Evolutionary conservation across 2,797 vertebrate genomes (phyloP).

Genomic region (Leptodactylus fallax): DNA sequence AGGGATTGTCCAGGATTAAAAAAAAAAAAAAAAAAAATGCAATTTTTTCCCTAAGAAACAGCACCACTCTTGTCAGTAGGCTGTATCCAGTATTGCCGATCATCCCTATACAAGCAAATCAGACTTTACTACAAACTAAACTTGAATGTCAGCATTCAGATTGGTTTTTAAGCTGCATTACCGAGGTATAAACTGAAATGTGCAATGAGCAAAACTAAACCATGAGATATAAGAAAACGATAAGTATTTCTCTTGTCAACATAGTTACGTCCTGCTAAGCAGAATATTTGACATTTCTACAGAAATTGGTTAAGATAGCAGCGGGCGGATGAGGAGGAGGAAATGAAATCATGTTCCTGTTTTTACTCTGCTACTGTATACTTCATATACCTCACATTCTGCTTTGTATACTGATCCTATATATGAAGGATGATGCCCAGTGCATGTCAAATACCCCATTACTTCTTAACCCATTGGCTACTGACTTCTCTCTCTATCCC

Average conservation of each 20-base stretch:
- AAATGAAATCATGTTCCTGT: background rate
- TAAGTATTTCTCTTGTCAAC: background rate
- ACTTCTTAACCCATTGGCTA: too few species aligned
- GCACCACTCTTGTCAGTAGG: background rate
- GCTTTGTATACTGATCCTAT: too few species aligned
- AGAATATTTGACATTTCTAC: background rate
- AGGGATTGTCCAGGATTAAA: too few species aligned
- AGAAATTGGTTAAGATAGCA: background rate
- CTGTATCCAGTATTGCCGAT: background rate
- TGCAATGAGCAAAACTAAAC: background rate
- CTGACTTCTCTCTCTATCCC: too few species aligned
- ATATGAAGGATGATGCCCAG: too few species aligned
- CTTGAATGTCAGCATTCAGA: background rate
- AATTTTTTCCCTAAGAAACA: background rate
- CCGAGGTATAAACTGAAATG: background rate
- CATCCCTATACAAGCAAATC: background rate
- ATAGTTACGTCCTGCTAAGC: background rate
- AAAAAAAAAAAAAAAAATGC: background rate
- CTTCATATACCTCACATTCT: too few species aligned
- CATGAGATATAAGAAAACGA: background rate
- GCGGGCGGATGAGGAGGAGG: background rate
- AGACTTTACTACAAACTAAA: too few species aligned
- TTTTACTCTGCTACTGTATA: too few species aligned
- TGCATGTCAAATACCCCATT: too few species aligned
- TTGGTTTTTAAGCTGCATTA: background rate